Evolutionary conservation across 2,888 invertebrate species (phyloP).

Genomic region (Xanthorhoe designata): DNA sequence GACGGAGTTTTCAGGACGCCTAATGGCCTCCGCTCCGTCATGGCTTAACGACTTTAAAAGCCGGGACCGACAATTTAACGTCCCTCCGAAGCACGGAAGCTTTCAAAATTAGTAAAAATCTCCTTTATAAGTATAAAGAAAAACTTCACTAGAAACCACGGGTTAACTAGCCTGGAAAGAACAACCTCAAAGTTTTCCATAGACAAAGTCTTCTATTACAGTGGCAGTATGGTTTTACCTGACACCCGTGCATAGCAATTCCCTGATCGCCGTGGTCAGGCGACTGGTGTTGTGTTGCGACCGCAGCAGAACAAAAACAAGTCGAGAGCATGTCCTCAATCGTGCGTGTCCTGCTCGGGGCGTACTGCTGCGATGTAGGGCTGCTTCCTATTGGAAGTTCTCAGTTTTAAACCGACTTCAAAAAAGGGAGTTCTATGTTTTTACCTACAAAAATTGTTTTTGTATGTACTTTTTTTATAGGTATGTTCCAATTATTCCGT

Average conservation of each 20-base stretch:
- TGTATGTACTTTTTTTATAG: too few species aligned
- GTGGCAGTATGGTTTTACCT: constrained; percentile 31
- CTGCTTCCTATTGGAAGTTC: constrained; percentile 35
- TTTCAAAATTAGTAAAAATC: background rate
- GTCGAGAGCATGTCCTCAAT: constrained; percentile 80
- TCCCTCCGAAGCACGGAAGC: too few species aligned
- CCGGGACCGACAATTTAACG: too few species aligned
- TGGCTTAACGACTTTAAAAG: too few species aligned
- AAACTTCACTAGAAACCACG: background rate
- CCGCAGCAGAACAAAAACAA: constrained; percentile 83
- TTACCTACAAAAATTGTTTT: too few species aligned
- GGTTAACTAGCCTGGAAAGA: background rate
- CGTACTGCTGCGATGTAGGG: constrained; percentile 57
- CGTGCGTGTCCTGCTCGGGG: constrained; percentile 79
- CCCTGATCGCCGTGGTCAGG: constrained; percentile 48
- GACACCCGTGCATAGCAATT: constrained; percentile 48
- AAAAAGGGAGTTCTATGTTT: too few species aligned
- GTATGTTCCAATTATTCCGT: too few species aligned
- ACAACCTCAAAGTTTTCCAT: constrained; percentile 1
- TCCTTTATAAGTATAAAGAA: too few species aligned
- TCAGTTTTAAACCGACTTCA: too few species aligned
- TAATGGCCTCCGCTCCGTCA: too few species aligned
- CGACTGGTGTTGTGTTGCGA: constrained; percentile 75
- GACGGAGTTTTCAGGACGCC: too few species aligned
- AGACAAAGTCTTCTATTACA: constrained; percentile 17